phyloP scores from a whole-genome alignment of 2,888 invertebrate genomes.

The Podabrus alpinus region DNA sequence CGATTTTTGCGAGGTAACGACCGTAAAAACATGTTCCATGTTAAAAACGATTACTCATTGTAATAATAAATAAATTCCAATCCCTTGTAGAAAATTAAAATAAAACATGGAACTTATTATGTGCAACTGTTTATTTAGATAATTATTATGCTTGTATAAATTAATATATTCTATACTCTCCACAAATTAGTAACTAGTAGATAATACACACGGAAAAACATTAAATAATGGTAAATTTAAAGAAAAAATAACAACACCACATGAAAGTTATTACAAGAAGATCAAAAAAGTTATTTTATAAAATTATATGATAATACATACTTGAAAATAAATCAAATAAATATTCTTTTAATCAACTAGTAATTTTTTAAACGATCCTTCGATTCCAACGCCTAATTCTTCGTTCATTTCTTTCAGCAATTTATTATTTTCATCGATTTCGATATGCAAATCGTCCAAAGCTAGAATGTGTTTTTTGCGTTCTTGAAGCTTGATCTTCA shows the following conservation, averaged over 20 bases:
- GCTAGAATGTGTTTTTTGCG: constrained; percentile 69
- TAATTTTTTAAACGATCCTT: constrained; percentile 82
- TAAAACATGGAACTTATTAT: background rate
- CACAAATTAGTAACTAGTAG: background rate
- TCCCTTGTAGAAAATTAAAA: no score
- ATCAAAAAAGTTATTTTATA: background rate
- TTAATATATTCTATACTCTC: background rate
- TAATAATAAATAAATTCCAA: no score
- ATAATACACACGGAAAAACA: background rate
- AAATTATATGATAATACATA: background rate
- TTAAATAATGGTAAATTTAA: background rate
- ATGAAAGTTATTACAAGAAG: background rate
- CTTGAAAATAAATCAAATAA: background rate
- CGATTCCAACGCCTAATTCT: constrained; percentile 73
- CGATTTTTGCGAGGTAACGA: no score
- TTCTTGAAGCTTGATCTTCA: constrained; percentile 68
- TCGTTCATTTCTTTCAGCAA: constrained; percentile 60
- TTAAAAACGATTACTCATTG: no score
- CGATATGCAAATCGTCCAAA: constrained; percentile 76
- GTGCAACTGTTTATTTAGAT: background rate
- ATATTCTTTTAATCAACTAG: constrained; percentile 75
- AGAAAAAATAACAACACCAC: background rate
- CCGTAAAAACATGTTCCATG: no score
- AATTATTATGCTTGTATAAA: background rate
- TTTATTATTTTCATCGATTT: constrained; percentile 61